Base-by-base conservation (phyloP, 2,888 invertebrate species). In the Branchellion lobata region DNA sequence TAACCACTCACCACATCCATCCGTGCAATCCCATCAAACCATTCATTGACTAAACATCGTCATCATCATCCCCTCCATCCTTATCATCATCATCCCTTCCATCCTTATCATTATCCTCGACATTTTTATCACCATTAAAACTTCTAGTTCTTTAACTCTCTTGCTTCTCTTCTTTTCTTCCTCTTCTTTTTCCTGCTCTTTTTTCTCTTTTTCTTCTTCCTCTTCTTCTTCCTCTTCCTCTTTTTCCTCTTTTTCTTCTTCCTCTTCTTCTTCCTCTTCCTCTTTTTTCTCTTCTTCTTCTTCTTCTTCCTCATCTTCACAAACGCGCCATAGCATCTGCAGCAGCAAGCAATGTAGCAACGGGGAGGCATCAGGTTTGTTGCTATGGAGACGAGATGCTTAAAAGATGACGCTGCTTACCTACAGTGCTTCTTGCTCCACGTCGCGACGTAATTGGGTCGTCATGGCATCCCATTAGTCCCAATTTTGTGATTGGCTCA, bases 241-340 rank as follows among this genome's bases (percentile, higher is more conserved):
- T 2, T 77, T 51, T 27, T 77, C 75, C 2, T 78, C 68, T 71
- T 69, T 31, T 69, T 77, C 77, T 69, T 77, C 65, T 1, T 65
- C 77, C 27, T 77, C 77, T 1, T 77, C 61, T 5, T 77, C 77
- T 5, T 65, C 11, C 18, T 65, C 77, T 1, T 65, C 57, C 3
- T 77, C 65, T 1, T 77, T 61, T 29, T 77, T 61, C 71, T 65
- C 77, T 29, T 77, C 77, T 21, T 65, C 77, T 29, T 77, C 77
- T 29, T 77, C 77, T 3, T 65, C 77, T 3, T 77, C 77, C 1
- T 77, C 77, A 61, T 77, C 77, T 21, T 31, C 29, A 34, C 57
- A 31, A 34, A 27, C 69, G n/a, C 1, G 77, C 29, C 21, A 57
- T 18, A 61, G 57, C n/a, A 34, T 34, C 68, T 68, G 33, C 34